Evolutionary conservation across 2,113 vertebrate species (phyloP).

Genomic region (Scomber japonicus): DNA sequence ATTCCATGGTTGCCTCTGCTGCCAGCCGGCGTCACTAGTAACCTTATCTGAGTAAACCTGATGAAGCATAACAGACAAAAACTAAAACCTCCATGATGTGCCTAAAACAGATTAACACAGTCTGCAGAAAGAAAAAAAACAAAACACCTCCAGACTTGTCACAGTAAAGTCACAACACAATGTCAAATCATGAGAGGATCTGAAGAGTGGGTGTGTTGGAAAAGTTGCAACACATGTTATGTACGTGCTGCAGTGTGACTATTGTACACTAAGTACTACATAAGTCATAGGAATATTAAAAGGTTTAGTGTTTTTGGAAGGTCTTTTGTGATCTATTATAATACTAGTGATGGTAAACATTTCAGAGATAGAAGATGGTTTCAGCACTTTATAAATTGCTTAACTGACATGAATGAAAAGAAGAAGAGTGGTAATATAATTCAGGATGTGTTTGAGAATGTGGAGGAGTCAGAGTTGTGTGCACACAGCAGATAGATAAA

Average conservation of each 20-base stretch:
- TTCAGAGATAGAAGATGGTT: background rate
- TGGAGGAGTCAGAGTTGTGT: background rate
- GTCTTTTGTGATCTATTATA: background rate
- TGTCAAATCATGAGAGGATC: conserved; percentile 17
- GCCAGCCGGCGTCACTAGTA: background rate
- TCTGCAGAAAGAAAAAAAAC: background rate
- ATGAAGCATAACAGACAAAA: conserved; percentile 12
- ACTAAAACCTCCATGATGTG: conserved; percentile 27
- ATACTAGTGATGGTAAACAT: background rate
- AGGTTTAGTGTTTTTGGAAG: background rate
- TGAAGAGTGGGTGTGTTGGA: conserved; percentile 40
- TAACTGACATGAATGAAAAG: background rate
- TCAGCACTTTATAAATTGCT: background rate
- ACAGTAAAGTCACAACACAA: conserved; percentile 53
- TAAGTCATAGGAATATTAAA: background rate
- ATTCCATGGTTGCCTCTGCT: background rate
- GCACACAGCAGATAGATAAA: conserved; percentile 30
- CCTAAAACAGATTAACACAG: conserved; percentile 51
- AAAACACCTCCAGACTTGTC: conserved; percentile 7
- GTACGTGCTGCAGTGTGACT: conserved; percentile 10
- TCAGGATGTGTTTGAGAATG: background rate
- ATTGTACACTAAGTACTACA: background rate
- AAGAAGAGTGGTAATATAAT: background rate
- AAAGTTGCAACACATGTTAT: conserved; percentile 46
- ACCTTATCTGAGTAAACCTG: conserved; percentile 24